Evolutionary conservation across 2,888 invertebrate genomes (phyloP).

Genomic region (Aspidiotus destructor): DNA sequence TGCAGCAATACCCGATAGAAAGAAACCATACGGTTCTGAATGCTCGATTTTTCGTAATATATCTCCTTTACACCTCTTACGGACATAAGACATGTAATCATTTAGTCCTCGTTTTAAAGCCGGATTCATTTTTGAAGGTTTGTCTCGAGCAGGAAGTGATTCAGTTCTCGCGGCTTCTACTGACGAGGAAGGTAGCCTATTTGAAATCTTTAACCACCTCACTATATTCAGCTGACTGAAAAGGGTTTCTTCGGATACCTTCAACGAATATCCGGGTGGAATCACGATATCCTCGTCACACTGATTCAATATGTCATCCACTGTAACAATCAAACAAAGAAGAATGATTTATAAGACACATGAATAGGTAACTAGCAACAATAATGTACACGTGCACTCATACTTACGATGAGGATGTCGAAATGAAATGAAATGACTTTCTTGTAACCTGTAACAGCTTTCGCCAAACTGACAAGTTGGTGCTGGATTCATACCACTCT

Average conservation of each 20-base stretch:
- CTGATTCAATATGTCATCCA: constrained; percentile 15
- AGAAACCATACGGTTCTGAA: constrained; percentile 30
- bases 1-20: constrained; percentile 23
- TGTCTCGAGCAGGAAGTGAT: neutral
- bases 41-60: constrained; percentile 26
- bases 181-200: neutral
- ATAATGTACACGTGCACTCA: neutral
- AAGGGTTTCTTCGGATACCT: constrained; percentile 16
- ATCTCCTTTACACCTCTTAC: constrained; percentile 32
- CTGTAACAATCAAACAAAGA: constrained; percentile 4
- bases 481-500: constrained; percentile 1
- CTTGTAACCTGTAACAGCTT: constrained; percentile 20
- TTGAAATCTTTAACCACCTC: neutral
- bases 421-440: constrained; percentile 12
- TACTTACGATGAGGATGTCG: constrained; percentile 24
- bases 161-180: neutral
- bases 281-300: constrained; percentile 12
- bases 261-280: constrained; percentile 5
- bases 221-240: constrained; percentile 19
- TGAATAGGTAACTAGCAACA: neutral
- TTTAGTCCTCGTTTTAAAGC: constrained; percentile 20
- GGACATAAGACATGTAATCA: constrained; percentile 28
- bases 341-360: neutral
- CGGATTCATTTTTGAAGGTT: constrained; percentile 10
- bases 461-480: constrained; percentile 20